These are phyloP conservation scores for Philereme vetulata DNA, from an alignment of 2,888 invertebrate genomes.

Conservation along the genomic window DNA sequence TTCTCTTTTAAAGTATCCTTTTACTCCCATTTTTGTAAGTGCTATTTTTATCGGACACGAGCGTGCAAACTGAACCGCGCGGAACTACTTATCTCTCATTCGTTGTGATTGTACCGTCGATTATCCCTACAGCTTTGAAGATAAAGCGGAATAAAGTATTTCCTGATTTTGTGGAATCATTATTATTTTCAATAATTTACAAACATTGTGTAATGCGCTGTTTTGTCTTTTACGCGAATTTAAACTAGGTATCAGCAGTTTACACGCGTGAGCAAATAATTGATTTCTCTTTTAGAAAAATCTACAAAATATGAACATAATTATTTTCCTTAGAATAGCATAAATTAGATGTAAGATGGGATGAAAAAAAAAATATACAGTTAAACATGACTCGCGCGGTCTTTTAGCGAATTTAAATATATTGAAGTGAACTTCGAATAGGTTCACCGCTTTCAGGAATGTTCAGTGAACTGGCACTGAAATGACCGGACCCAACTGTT, in stretches of 20 bases:
- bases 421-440: neutral
- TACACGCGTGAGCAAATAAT: neutral
- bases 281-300: neutral
- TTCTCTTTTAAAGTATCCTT: conserved; percentile 61
- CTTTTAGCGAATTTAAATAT: neutral
- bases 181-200: conserved; percentile 5
- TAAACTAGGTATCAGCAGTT: neutral
- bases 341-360: conserved; percentile 21
- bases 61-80: conserved; percentile 26
- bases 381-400: conserved; percentile 17
- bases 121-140: conserved; percentile 41
- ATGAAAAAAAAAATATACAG: conserved; percentile 19
- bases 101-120: conserved; percentile 41
- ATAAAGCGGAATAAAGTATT: conserved; percentile 41
- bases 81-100: conserved; percentile 44
- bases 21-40: conserved; percentile 56
- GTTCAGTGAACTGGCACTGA: conserved; percentile 2
- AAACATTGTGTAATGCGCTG: neutral
- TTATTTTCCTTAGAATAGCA: conserved; percentile 10
- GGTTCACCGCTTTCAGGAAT: conserved; percentile 15
- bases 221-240: conserved; percentile 1
- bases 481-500: neutral
- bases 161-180: conserved; percentile 34
- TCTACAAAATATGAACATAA: neutral
- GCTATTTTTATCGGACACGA: conserved; percentile 19